Conservation (phyloP, 2,113 vertebrate species). For the Corydoras sp. region DNA sequence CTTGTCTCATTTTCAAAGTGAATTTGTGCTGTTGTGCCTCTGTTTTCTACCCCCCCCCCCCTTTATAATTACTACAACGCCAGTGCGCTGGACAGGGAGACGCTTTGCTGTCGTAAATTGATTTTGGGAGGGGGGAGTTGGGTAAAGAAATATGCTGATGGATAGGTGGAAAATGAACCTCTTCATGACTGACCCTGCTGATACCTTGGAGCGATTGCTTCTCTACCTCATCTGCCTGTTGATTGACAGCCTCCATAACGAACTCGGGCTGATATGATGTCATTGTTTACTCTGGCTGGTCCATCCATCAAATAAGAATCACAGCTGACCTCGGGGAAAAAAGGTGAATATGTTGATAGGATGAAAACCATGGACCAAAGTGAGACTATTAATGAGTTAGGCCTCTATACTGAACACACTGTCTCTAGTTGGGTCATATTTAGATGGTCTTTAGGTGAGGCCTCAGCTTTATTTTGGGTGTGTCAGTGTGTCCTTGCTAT, state of each 20-base stretch:
- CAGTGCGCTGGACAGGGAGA: conserved; percentile 49
- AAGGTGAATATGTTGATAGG: conserved; percentile 1
- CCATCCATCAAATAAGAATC: conserved; percentile 60
- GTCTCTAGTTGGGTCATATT: too few relatives aligned
- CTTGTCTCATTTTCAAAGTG: conserved; percentile 4
- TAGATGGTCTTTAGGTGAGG: too few relatives aligned
- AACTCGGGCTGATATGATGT: conserved; percentile 63
- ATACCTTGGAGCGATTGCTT: conserved; percentile 56
- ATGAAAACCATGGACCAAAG: neutral
- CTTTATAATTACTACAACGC: conserved; percentile 51
- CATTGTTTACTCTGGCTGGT: conserved; percentile 62
- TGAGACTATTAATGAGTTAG: too few relatives aligned
- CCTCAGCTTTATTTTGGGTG: too few relatives aligned
- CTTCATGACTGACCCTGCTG: conserved; percentile 64
- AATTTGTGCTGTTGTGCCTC: conserved; percentile 41
- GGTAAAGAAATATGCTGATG: conserved; percentile 60
- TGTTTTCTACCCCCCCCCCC: conserved; percentile 46
- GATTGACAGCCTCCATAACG: conserved; percentile 72
- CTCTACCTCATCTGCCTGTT: conserved; percentile 52
- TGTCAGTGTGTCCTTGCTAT: too few relatives aligned
- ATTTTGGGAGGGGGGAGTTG: conserved; percentile 49
- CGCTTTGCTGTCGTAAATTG: conserved; percentile 66
- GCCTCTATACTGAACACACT: too few relatives aligned
- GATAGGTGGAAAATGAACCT: conserved; percentile 67
- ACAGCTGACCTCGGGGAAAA: conserved; percentile 19